A percentile compares a stretch with the other conserved stretches of the same genome.
Evolutionary conservation across 92 coral and sea anemone genomes (phyloP).

Genomic region (Actinernus sp.): DNA sequence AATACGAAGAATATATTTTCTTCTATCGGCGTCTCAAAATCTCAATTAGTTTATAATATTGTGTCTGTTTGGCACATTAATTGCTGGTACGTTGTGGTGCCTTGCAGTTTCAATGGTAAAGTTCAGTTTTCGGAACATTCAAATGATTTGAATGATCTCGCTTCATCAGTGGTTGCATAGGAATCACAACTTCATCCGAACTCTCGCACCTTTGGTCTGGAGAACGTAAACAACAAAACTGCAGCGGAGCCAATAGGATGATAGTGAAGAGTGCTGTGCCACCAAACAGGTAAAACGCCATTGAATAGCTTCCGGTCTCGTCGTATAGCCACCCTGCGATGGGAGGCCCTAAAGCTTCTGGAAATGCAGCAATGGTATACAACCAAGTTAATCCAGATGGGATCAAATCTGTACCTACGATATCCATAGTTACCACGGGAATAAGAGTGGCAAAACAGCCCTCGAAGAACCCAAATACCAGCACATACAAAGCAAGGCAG

Average conservation of each 20-base stretch:
- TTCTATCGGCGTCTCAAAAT: too few species aligned
- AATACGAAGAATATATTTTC: too few species aligned
- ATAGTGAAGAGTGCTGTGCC: background rate
- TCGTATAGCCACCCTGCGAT: conserved; percentile 67
- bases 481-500: conserved; percentile 88
- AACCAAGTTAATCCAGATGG: conserved; percentile 92
- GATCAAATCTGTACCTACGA: conserved; percentile 85
- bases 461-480: conserved; percentile 92
- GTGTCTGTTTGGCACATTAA: too few species aligned
- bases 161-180: too few species aligned
- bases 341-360: conserved; percentile 90
- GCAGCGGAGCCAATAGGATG: background rate
- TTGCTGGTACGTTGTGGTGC: too few species aligned
- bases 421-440: conserved; percentile 86
- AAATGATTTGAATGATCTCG: too few species aligned
- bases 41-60: too few species aligned
- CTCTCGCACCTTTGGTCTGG: too few species aligned
- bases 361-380: conserved; percentile 89
- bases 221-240: too few species aligned
- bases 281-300: background rate
- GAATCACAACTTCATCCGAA: too few species aligned
- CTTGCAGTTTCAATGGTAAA: too few species aligned
- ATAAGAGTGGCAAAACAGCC: conserved; percentile 88
- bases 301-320: background rate
- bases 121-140: too few species aligned